These are phyloP conservation scores for Porites rus DNA, from an alignment of 92 coral and sea anemone genomes.

Conservation along the genomic window DNA sequence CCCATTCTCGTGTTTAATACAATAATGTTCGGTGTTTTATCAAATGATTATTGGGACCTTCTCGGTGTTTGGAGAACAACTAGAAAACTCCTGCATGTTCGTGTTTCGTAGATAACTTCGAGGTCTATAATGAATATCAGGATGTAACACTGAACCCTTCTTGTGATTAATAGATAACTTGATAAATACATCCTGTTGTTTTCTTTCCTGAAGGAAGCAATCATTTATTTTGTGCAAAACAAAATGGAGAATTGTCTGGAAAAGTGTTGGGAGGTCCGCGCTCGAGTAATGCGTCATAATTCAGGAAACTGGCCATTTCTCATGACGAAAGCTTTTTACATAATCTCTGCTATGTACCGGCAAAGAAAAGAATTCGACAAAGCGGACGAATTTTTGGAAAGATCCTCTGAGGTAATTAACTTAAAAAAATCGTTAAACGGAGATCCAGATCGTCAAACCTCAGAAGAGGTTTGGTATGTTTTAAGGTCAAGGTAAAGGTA, in stretches of 20 bases:
- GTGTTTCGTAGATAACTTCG: too few species aligned
- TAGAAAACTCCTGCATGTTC: too few species aligned
- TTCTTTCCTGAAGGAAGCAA: slow-evolving; percentile 58
- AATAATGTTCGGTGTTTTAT: too few species aligned
- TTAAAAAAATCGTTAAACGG: background rate
- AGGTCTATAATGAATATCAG: too few species aligned
- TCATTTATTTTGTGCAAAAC: slow-evolving; percentile 66
- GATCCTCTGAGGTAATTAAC: slow-evolving; percentile 73
- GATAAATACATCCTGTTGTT: background rate
- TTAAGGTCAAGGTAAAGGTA: too few species aligned
- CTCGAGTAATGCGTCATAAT: slow-evolving; percentile 5
- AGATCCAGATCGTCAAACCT: too few species aligned
- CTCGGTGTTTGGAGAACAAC: too few species aligned
- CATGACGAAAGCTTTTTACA: slow-evolving; percentile 62
- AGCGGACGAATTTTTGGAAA: slow-evolving; percentile 57
- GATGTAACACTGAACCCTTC: too few species aligned
- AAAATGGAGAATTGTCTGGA: slow-evolving; percentile 68
- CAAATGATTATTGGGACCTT: too few species aligned
- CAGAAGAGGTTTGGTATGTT: too few species aligned
- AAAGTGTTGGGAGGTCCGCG: slow-evolving; percentile 42
- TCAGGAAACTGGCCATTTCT: slow-evolving; percentile 61
- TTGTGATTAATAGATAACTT: too few species aligned
- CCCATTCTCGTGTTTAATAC: too few species aligned
- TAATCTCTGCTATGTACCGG: slow-evolving; percentile 72
- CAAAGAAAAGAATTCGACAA: slow-evolving; percentile 55